These are phyloP conservation scores for Vireo altiloquus DNA, from an alignment of 2,113 vertebrate species.

Conservation along the genomic window DNA sequence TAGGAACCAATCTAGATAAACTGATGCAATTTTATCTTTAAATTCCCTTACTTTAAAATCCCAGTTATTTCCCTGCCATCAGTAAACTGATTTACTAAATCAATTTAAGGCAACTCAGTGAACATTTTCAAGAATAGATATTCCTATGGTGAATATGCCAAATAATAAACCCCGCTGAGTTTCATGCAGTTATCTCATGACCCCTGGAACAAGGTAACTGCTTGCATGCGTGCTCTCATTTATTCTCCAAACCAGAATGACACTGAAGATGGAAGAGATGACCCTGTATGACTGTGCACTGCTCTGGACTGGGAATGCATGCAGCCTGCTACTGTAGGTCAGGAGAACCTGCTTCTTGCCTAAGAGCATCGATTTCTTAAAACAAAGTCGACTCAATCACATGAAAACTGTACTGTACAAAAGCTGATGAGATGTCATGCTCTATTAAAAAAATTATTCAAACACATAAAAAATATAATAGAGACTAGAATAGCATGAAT, in stretches of 20 bases:
- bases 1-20: background rate
- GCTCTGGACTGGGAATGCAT: background rate
- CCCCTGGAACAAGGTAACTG: background rate
- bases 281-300: background rate
- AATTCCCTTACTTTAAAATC: background rate
- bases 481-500: background rate
- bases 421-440: background rate
- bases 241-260: background rate
- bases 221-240: background rate
- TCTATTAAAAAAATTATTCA: background rate
- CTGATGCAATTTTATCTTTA: background rate
- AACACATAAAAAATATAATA: background rate
- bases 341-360: background rate
- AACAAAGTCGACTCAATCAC: background rate
- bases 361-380: background rate
- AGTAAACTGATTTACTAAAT: constrained; percentile 1
- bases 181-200: background rate
- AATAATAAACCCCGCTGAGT: background rate
- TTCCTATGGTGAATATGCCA: background rate
- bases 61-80: background rate
- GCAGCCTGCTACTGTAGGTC: background rate
- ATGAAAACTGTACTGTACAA: background rate
- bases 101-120: background rate
- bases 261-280: background rate
- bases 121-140: background rate